Conservation (phyloP, 2,113 vertebrate species). For the Corynorhinus townsendii region DNA sequence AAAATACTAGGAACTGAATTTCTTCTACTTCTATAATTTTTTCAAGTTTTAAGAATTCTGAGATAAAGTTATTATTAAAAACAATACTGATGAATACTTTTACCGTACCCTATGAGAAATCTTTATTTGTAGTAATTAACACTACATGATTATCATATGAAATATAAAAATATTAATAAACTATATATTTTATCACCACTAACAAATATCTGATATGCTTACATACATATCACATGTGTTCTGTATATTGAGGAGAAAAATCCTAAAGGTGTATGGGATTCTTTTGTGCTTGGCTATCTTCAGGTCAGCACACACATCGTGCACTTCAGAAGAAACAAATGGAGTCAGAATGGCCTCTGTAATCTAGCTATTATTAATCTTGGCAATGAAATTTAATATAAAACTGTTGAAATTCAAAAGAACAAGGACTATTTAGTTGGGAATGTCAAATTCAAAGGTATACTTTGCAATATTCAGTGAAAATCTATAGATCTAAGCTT, state of each 20-base stretch:
- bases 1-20: neutral
- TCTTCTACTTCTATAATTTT: neutral
- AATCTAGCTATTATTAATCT: neutral
- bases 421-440: neutral
- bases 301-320: neutral
- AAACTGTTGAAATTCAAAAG: slow-evolving; percentile 10
- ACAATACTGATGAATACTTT: neutral
- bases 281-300: neutral
- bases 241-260: neutral
- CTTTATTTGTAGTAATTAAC: neutral
- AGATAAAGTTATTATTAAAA: slow-evolving; percentile 3
- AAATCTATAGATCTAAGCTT: neutral
- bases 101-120: neutral
- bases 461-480: neutral
- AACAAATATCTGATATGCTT: neutral
- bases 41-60: neutral
- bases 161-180: slow-evolving; percentile 31
- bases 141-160: neutral
- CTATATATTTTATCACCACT: neutral
- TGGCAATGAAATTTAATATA: neutral
- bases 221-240: neutral
- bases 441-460: neutral
- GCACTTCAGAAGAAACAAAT: neutral
- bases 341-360: neutral
- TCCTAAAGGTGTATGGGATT: neutral